phyloP scores from a whole-genome alignment of 2,113 vertebrate genomes.

The Cyprichromis sp. region DNA sequence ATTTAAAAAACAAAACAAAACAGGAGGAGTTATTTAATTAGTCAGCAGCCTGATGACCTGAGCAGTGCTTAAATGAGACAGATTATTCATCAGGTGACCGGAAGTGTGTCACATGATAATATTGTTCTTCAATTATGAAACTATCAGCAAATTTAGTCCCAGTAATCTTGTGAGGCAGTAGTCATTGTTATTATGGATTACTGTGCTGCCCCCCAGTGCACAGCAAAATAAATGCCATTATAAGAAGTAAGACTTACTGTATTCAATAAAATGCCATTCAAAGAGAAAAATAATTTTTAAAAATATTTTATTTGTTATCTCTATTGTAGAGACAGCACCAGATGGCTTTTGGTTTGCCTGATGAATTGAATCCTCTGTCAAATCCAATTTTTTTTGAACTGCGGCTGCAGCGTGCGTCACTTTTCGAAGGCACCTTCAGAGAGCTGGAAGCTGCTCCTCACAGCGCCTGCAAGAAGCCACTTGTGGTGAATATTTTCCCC shows the following conservation, averaged over 20 bases:
- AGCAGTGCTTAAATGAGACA: not conserved
- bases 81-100: fast-evolving
- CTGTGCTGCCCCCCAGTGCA: not conserved
- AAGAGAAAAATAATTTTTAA: not conserved
- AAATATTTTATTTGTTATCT: fast-evolving
- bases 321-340: not conserved
- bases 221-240: not conserved
- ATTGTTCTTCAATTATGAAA: not conserved
- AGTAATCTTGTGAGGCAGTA: not conserved
- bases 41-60: not conserved
- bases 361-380: not conserved
- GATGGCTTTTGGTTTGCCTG: not conserved
- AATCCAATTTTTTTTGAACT: not conserved
- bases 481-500: not conserved
- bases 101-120: not conserved
- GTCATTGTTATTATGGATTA: not conserved
- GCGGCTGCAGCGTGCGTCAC: not conserved
- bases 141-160: not conserved
- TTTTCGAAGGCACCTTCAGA: not conserved
- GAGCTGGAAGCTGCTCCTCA: not conserved
- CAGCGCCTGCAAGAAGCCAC: not conserved
- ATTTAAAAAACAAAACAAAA: not conserved
- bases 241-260: not conserved
- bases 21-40: not conserved
- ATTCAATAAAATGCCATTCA: not conserved